A percentile compares a stretch with the other conserved stretches of the same genome.
phyloP scores from a whole-genome alignment of 2,113 vertebrate species.

The Microcebus jonahi region DNA sequence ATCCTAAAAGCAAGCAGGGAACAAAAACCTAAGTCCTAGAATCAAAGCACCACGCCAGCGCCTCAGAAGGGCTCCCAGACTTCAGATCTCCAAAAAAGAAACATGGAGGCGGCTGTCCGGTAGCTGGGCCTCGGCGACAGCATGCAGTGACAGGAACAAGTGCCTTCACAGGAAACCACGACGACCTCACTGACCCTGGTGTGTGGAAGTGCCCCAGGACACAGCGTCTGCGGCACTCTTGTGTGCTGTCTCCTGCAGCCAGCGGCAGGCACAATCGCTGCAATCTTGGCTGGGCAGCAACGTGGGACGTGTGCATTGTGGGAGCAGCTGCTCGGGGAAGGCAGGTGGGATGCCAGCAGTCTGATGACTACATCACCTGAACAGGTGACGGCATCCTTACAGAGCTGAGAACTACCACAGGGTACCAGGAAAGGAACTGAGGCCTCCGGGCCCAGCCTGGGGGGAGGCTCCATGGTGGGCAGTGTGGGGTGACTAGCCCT shows the following conservation, averaged over 20 bases:
- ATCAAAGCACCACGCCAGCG: neutral
- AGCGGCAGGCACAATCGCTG: rapidly evolving
- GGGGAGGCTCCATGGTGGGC: neutral
- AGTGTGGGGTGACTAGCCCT: neutral
- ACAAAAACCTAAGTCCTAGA: neutral
- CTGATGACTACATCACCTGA: neutral
- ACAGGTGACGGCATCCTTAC: rapidly evolving
- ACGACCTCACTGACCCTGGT: no score
- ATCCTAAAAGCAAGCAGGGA: neutral
- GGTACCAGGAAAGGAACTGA: neutral
- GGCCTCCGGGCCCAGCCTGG: neutral
- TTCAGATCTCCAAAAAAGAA: neutral
- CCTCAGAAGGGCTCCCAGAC: neutral
- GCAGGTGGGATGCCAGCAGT: rapidly evolving
- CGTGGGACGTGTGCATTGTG: rapidly evolving
- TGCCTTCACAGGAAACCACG: no score
- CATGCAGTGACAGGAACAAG: neutral
- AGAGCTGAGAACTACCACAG: no score
- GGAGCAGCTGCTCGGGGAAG: neutral
- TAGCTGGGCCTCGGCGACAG: rapidly evolving
- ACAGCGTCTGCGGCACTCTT: neutral
- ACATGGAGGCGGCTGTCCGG: neutral
- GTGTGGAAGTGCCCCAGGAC: no score
- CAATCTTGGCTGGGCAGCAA: rapidly evolving
- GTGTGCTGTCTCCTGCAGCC: rapidly evolving